Evolutionary conservation across 2,113 vertebrate species (phyloP).

Genomic region (Pelusios castaneus): DNA sequence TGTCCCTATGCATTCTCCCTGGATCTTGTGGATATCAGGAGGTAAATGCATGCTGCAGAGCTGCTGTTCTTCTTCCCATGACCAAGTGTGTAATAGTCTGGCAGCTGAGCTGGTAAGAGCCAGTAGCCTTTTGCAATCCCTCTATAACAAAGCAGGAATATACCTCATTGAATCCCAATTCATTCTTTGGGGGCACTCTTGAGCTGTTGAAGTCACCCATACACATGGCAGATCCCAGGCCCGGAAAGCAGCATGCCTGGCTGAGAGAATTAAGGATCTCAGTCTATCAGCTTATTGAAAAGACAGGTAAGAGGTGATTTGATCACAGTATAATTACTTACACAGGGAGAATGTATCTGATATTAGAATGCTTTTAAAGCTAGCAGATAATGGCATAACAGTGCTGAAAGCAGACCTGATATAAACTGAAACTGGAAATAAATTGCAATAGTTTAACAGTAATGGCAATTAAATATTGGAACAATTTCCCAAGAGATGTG

Average conservation of each 20-base stretch:
- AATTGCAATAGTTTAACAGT: neutral
- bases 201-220: neutral
- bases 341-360: neutral
- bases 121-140: neutral
- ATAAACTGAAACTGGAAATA: neutral
- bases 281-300: neutral
- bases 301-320: neutral
- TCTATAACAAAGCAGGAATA: neutral
- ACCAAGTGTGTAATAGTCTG: neutral
- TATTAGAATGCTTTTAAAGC: neutral
- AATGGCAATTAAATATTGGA: neutral
- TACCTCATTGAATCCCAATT: neutral
- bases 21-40: neutral
- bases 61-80: accelerated
- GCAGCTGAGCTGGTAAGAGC: neutral
- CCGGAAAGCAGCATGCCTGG: neutral
- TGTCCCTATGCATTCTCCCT: neutral
- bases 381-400: neutral
- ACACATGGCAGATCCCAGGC: neutral
- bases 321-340: neutral
- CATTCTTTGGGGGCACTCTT: neutral
- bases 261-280: neutral
- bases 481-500: neutral
- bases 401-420: neutral
- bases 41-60: neutral